Percentiles rank a stretch among this genome's conserved stretches.
These are phyloP conservation scores for Brevimyrus niger DNA, from an alignment of 2,113 vertebrate species.

Conservation along the genomic window DNA sequence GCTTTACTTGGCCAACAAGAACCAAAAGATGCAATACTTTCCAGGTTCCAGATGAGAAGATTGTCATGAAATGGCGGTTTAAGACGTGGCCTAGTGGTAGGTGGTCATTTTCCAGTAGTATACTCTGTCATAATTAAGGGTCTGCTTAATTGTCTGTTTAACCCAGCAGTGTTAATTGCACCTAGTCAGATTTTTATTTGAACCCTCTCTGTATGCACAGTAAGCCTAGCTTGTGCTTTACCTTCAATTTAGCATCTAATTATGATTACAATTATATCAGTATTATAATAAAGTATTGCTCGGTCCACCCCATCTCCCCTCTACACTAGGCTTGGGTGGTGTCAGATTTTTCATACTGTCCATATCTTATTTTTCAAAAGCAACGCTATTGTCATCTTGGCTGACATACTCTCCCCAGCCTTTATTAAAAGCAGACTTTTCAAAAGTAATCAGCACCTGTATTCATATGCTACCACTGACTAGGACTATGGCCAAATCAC, in stretches of 20 bases:
- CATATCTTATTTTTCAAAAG: not conserved
- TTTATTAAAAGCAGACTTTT: not conserved
- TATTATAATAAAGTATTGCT: not conserved
- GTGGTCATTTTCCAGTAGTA: conserved; percentile 21
- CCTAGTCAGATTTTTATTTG: not conserved
- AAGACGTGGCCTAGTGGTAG: conserved; percentile 79
- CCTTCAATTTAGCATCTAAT: not conserved
- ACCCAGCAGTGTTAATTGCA: not conserved
- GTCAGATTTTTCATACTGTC: not conserved
- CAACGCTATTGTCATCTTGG: not conserved
- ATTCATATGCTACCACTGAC: not conserved
- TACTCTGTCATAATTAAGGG: not conserved
- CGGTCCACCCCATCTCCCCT: not conserved
- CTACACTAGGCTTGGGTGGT: not conserved
- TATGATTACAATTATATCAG: not conserved
- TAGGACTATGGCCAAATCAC: not conserved
- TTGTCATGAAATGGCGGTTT: conserved; percentile 82
- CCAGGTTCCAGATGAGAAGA: conserved; percentile 71
- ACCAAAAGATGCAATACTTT: not conserved
- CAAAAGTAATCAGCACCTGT: not conserved
- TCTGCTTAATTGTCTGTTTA: not conserved
- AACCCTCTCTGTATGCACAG: not conserved
- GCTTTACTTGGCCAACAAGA: not conserved
- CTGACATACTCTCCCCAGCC: not conserved
- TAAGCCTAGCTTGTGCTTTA: not conserved